phyloP scores from a whole-genome alignment of 2,888 invertebrate genomes.

The Amphipoea lucens region DNA sequence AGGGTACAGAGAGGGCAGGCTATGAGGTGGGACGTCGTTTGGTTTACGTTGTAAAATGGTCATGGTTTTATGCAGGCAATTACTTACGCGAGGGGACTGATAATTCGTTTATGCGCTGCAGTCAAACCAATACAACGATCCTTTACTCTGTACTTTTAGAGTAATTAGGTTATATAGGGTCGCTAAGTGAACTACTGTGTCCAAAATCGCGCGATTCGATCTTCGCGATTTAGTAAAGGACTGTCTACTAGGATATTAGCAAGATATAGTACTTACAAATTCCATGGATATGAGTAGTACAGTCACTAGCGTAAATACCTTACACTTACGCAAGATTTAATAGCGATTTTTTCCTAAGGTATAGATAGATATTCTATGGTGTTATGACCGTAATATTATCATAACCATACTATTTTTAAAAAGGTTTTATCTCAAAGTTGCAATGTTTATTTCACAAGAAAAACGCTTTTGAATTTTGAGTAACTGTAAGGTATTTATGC shows the following conservation, averaged over 20 bases:
- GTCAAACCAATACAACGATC: background rate
- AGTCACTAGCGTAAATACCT: too few relatives aligned
- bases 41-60: background rate
- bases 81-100: background rate
- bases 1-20: background rate
- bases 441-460: background rate
- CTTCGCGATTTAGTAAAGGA: background rate
- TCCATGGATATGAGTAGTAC: background rate
- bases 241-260: background rate
- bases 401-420: too few relatives aligned
- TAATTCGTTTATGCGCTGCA: constrained; percentile 1
- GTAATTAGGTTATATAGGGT: background rate
- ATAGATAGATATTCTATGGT: too few relatives aligned
- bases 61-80: background rate
- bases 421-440: too few relatives aligned
- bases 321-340: too few relatives aligned
- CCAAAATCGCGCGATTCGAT: background rate
- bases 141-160: background rate
- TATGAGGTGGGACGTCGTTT: background rate
- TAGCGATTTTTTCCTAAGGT: too few relatives aligned
- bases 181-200: background rate
- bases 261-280: background rate
- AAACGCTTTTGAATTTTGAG: background rate
- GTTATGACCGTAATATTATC: too few relatives aligned
- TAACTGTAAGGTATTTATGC: background rate